Percentiles rank a stretch among this genome's conserved stretches.
Evolutionary conservation across 2,888 invertebrate species (phyloP).

Genomic region (Amblyjoppa proteus): DNA sequence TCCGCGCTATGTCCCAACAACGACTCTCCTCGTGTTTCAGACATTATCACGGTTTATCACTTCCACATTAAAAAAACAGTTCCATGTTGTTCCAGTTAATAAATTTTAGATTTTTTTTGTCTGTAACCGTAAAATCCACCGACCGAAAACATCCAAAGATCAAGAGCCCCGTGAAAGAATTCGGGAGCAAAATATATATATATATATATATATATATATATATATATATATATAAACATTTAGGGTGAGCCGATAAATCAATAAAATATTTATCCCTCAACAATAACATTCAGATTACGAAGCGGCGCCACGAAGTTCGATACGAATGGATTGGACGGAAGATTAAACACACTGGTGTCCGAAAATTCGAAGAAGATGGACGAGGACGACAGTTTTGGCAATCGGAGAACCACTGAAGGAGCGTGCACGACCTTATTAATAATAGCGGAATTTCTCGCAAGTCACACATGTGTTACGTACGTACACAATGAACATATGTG

Average conservation of each 20-base stretch:
- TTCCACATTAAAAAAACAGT: slow-evolving; percentile 8
- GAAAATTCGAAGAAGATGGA: slow-evolving; percentile 36
- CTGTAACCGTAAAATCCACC: not conserved
- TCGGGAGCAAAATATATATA: not conserved
- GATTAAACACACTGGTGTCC: not conserved
- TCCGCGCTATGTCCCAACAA: not conserved
- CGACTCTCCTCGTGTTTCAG: slow-evolving; percentile 9
- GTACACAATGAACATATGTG: not conserved
- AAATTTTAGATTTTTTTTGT: not conserved
- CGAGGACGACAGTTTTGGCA: slow-evolving; percentile 60
- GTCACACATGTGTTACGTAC: slow-evolving; percentile 15
- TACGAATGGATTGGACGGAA: not conserved
- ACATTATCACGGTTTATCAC: slow-evolving; percentile 27
- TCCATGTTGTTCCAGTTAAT: not conserved
- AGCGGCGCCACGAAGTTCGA: not conserved
- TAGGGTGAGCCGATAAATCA: not conserved
- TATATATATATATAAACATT: not conserved
- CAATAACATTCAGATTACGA: not conserved
- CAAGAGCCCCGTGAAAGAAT: not conserved
- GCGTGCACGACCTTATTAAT: slow-evolving; percentile 70
- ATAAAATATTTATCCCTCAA: not conserved
- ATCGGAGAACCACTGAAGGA: slow-evolving; percentile 71
- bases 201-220: not conserved
- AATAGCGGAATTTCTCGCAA: slow-evolving; percentile 70
- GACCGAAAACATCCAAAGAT: not conserved